A percentile compares a stretch with the other conserved stretches of the same genome.
Conservation (phyloP, 2,888 invertebrate genomes). For the Quadroppia sp. region DNA sequence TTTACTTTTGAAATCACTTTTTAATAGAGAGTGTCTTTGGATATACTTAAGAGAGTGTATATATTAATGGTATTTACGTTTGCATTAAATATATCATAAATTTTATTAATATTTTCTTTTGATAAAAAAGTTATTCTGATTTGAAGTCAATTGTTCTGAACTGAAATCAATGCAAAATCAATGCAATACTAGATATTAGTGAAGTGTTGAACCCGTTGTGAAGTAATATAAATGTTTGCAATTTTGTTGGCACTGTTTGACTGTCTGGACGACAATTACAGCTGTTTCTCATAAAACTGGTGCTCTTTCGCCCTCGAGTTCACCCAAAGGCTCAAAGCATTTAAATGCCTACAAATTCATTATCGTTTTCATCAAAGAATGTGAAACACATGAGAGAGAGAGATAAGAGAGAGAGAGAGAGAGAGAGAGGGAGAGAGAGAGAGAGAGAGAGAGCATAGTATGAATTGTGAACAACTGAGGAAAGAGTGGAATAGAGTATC, state of each 20-base stretch:
- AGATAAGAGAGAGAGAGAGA: background rate
- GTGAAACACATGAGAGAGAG: background rate
- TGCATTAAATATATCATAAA: too few species aligned
- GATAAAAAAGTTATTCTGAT: too few species aligned
- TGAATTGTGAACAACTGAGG: background rate
- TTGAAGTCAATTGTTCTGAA: too few species aligned
- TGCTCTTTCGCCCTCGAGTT: background rate
- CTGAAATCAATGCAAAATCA: too few species aligned
- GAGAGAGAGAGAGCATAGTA: background rate
- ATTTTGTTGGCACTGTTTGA: background rate
- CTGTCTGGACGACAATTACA: conserved; percentile 37
- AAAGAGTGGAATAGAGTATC: conserved; percentile 32
- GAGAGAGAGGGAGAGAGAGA: background rate
- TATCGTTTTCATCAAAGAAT: conserved; percentile 35
- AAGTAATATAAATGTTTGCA: background rate
- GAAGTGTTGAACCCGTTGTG: background rate
- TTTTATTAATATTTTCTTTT: too few species aligned
- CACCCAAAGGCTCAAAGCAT: conserved; percentile 25
- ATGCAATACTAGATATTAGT: background rate
- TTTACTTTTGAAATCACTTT: too few species aligned
- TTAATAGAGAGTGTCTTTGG: too few species aligned
- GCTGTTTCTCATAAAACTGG: conserved; percentile 35
- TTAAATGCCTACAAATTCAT: conserved; percentile 36
- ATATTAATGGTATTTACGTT: too few species aligned
- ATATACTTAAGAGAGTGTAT: too few species aligned